Evolutionary conservation across 2,888 invertebrate genomes (phyloP).

Genomic region (Phaonia tiefii): DNA sequence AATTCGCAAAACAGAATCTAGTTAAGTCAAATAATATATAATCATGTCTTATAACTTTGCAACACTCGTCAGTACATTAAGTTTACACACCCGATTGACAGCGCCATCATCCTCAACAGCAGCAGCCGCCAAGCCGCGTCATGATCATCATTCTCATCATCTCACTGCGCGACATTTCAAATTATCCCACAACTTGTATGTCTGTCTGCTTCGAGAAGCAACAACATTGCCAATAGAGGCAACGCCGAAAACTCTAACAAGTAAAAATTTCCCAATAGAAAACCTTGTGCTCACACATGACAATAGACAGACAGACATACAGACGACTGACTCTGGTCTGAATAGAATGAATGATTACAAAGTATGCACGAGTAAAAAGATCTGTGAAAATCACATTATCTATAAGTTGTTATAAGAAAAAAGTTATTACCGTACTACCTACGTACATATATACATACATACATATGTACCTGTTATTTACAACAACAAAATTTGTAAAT

Average conservation of each 20-base stretch:
- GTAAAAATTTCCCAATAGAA: slow-evolving; percentile 58
- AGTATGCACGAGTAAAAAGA: slow-evolving; percentile 32
- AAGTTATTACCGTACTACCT: slow-evolving; percentile 24
- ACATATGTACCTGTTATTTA: slow-evolving; percentile 8
- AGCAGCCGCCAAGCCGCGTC: slow-evolving; percentile 32
- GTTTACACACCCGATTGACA: slow-evolving; percentile 58
- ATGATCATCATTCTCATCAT: not conserved
- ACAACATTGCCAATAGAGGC: not conserved
- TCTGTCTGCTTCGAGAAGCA: not conserved
- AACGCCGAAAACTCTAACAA: slow-evolving; percentile 47
- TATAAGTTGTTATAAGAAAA: slow-evolving; percentile 6
- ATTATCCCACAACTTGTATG: slow-evolving; percentile 62
- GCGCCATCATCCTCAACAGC: slow-evolving; percentile 31
- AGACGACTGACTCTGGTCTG: no score
- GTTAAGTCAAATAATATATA: slow-evolving; percentile 65
- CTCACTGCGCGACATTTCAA: slow-evolving; percentile 26
- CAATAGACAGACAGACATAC: slow-evolving; percentile 52
- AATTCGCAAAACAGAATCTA: slow-evolving; percentile 38
- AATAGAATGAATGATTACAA: slow-evolving; percentile 61
- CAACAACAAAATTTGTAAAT: slow-evolving; percentile 47
- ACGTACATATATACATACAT: not conserved
- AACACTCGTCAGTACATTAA: slow-evolving; percentile 57
- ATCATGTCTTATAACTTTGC: slow-evolving; percentile 43
- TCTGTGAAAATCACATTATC: slow-evolving; percentile 60
- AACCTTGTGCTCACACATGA: slow-evolving; percentile 66